Conservation (phyloP, 2,888 invertebrate species). For the Tricholauxania praeusta region DNA sequence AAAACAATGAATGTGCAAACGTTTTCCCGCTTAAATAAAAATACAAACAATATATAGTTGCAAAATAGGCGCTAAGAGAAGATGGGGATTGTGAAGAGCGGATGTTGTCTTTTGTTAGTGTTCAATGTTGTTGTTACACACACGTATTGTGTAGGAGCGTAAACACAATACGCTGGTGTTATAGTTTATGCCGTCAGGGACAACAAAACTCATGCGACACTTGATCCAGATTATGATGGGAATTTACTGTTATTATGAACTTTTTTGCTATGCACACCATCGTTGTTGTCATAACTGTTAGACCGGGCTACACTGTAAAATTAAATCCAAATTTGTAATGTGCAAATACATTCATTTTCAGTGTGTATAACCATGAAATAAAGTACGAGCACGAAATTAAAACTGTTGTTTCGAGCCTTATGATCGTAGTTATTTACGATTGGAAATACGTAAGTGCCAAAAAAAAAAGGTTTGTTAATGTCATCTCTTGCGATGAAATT, state of each 20-base stretch:
- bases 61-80: background rate
- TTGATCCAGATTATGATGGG: constrained; percentile 60
- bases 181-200: background rate
- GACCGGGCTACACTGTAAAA: background rate
- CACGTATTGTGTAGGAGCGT: too few species aligned
- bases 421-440: too few species aligned
- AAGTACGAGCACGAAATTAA: too few species aligned
- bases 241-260: constrained; percentile 51
- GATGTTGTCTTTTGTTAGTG: constrained; percentile 19
- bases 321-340: background rate
- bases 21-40: too few species aligned
- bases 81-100: background rate
- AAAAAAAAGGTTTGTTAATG: too few species aligned
- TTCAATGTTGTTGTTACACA: background rate
- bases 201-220: constrained; percentile 54
- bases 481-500: too few species aligned
- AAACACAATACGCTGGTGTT: background rate
- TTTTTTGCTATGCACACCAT: background rate
- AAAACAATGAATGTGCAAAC: background rate
- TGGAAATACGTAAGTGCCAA: too few species aligned
- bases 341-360: too few species aligned
- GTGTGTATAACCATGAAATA: too few species aligned
- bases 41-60: background rate
- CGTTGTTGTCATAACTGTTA: background rate
- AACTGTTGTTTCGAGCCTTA: too few species aligned